Percentiles rank a stretch among this genome's conserved stretches.
Evolutionary conservation across 1,140 invertebrate genomes (phyloP).

Genomic region (Zelostemma sp.): DNA sequence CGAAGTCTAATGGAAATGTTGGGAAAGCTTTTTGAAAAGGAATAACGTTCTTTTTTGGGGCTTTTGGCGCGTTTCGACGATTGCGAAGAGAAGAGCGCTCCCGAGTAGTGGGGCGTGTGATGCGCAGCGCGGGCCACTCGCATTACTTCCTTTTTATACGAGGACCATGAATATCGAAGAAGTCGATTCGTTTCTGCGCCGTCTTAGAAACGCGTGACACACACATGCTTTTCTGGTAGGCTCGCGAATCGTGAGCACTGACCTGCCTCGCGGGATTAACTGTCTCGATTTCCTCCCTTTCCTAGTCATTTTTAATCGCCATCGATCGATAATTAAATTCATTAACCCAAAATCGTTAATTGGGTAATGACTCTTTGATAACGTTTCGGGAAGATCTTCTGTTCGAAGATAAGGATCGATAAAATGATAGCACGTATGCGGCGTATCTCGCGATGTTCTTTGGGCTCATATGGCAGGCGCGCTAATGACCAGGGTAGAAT

Average conservation of each 20-base stretch:
- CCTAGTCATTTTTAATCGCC: no score
- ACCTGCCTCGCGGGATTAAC: conserved; percentile 52
- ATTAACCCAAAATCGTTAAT: no score
- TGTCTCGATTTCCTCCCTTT: no score
- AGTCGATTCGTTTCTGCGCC: conserved; percentile 43
- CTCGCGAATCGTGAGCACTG: conserved; percentile 53
- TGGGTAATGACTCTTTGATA: no score
- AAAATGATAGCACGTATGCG: conserved; percentile 38
- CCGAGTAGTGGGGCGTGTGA: conserved; percentile 63
- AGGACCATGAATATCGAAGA: conserved; percentile 57
- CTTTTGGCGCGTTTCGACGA: conserved; percentile 56
- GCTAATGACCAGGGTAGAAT: conserved; percentile 56
- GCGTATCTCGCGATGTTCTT: conserved; percentile 39
- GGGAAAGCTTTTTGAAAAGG: conserved; percentile 35
- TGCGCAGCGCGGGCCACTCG: conserved; percentile 70
- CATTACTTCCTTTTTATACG: conserved; percentile 68
- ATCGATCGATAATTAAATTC: no score
- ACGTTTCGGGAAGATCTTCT: no score
- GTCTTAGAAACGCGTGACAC: conserved; percentile 34
- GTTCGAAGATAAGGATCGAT: no score
- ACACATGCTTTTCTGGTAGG: conserved; percentile 51
- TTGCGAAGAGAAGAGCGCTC: conserved; percentile 51
- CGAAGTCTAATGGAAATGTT: neutral
- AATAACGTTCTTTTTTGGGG: conserved; percentile 48
- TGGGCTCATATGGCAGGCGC: conserved; percentile 65